Conservation (phyloP, 2,797 vertebrate species). For the Rhinoraja longicauda region DNA sequence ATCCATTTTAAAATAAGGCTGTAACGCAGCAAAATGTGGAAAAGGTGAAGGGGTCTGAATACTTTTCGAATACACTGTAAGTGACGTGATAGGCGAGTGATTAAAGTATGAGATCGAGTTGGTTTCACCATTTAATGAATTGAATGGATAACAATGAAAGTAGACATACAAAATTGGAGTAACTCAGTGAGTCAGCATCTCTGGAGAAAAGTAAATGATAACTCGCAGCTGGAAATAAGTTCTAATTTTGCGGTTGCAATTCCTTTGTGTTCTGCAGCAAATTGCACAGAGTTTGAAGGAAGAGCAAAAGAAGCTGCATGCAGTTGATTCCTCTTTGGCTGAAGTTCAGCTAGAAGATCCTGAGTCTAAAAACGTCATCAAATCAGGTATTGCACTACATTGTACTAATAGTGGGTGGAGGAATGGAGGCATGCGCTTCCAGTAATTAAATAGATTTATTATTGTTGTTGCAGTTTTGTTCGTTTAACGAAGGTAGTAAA, state of each 20-base stretch:
- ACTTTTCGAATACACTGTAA: no score
- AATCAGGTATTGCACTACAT: slow-evolving; percentile 58
- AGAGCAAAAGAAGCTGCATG: slow-evolving; percentile 74
- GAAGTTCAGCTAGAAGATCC: slow-evolving; percentile 80
- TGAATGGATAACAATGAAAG: neutral
- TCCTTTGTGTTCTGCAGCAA: slow-evolving; percentile 59
- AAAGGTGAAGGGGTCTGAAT: no score
- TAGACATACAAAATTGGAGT: no score
- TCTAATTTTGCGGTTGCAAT: slow-evolving; percentile 38
- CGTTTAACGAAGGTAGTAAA: neutral
- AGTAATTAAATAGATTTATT: neutral
- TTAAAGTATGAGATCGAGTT: neutral
- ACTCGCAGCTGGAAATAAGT: neutral
- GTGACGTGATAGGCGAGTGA: neutral
- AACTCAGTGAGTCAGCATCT: no score
- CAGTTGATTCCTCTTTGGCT: slow-evolving; percentile 72
- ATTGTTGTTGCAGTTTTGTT: neutral
- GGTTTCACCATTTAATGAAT: neutral
- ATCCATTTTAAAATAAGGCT: no score
- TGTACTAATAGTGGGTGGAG: neutral
- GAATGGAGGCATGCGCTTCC: neutral
- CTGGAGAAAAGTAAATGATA: no score
- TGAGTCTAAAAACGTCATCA: slow-evolving; percentile 62
- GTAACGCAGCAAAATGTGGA: no score
- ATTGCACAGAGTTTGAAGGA: slow-evolving; percentile 95